Base-by-base conservation (phyloP, 1,140 invertebrate genomes). In the Argopecten irradians region DNA sequence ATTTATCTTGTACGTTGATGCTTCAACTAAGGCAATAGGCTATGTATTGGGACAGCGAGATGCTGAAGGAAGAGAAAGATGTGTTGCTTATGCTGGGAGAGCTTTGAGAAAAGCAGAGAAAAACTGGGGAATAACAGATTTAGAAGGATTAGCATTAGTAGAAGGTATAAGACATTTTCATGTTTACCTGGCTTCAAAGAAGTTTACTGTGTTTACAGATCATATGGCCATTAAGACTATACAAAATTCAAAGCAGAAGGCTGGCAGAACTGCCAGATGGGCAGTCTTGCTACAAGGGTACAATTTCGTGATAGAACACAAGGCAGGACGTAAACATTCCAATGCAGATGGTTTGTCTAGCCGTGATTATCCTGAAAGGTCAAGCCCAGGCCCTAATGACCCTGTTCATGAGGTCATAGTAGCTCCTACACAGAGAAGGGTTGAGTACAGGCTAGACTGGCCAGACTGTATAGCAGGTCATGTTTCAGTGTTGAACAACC, bases 1-100 rank as follows among this genome's bases (percentile, higher is more conserved):
- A 14, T 93, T 93, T 82, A 91, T 92, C 36, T 36, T 93, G 28
- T 71, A 91, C 7, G 91, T 89, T 7, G 92, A 93, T 90, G 89
- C 90, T 16, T 89, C 86, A 39, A 88, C 34, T n/a, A 55, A 82
- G 11, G 88, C 84, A 41, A 90, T 90, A 33, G 86, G 86, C 3
- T 90, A 82, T 82, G 86, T 86, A 8, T 84, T 92, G 34, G 84
- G 71, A 39, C 89, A 92, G 82, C 88, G 86, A 82, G 89, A 88
- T 90, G 87, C 88, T 14, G 19, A 88, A 14, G 39, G 86, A 1
- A 84, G 41, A 83, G 90, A 90, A 89, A 85, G 41, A 83, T 41
- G 90, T 22, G 33, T 90, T 9, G 41, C 84, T 2, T 87, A 87
- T 84, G 86, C 71, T 41, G 86, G 86, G 19, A 16, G 86, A n/a